Conservation (phyloP, 1,140 invertebrate species). For the Drosophila virilis region DNA sequence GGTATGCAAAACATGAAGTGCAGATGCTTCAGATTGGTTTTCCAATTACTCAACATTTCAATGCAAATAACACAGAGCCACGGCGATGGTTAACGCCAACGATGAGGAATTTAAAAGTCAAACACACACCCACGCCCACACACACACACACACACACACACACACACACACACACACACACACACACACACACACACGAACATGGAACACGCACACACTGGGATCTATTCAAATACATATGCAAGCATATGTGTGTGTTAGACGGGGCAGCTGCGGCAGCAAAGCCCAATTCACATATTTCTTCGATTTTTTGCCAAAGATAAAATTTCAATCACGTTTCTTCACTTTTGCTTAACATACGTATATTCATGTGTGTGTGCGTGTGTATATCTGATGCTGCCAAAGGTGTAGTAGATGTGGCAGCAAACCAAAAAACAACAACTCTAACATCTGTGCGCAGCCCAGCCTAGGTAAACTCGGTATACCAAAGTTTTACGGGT, state of each 20-base stretch:
- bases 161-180: constrained; percentile 2
- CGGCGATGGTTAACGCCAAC: constrained; percentile 50
- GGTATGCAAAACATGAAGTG: constrained; percentile 79
- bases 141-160: constrained; percentile 11
- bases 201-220: neutral
- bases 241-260: constrained; percentile 14
- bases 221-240: constrained; percentile 5
- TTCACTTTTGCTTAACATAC: constrained; percentile 68
- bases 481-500: neutral
- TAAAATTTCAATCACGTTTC: constrained; percentile 80
- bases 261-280: constrained; percentile 42
- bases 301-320: constrained; percentile 71
- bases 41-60: constrained; percentile 82
- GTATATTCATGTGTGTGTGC: constrained; percentile 6
- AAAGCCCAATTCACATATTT: constrained; percentile 49
- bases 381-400: neutral
- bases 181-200: constrained; percentile 8
- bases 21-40: constrained; percentile 81
- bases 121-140: constrained; percentile 16
- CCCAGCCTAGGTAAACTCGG: constrained; percentile 5
- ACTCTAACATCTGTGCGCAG: constrained; percentile 6
- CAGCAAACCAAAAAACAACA: constrained; percentile 2
- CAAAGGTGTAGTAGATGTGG: constrained; percentile 7
- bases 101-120: constrained; percentile 47
- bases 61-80: constrained; percentile 70